Evolutionary conservation across 2,113 vertebrate genomes (phyloP).

Genomic region (Casuarius casuarius): DNA sequence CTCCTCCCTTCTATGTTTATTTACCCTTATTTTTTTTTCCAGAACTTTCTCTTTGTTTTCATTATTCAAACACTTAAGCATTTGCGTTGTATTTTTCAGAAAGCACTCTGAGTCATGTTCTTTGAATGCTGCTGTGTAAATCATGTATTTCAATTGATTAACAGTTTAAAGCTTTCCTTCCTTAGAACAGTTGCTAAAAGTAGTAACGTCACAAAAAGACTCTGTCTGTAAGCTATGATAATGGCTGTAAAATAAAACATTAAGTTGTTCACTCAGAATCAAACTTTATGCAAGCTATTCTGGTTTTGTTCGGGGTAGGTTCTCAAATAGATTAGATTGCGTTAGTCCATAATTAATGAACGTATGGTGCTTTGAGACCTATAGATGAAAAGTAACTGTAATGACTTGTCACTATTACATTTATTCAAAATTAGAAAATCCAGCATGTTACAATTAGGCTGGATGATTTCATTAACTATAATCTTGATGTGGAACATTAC

Average conservation of each 20-base stretch:
- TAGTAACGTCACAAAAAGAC: background rate
- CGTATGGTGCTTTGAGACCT: background rate
- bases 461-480: constrained; percentile 13
- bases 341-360: background rate
- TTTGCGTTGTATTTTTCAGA: background rate
- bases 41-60: background rate
- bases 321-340: background rate
- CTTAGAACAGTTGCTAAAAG: constrained; percentile 35
- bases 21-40: background rate
- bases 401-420: background rate
- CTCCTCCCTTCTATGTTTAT: background rate
- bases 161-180: constrained; percentile 12
- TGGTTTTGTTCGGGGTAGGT: background rate
- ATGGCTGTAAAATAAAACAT: constrained; percentile 9
- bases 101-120: background rate
- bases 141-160: constrained; percentile 20
- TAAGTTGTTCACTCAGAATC: background rate
- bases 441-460: background rate
- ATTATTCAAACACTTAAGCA: background rate
- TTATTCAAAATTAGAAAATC: constrained; percentile 10
- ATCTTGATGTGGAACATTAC: background rate
- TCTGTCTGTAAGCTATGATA: background rate
- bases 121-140: constrained; percentile 5
- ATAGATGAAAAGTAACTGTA: background rate
- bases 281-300: background rate